Base-by-base conservation (phyloP, 2,888 invertebrate genomes). In the Fabriciana adippe region DNA sequence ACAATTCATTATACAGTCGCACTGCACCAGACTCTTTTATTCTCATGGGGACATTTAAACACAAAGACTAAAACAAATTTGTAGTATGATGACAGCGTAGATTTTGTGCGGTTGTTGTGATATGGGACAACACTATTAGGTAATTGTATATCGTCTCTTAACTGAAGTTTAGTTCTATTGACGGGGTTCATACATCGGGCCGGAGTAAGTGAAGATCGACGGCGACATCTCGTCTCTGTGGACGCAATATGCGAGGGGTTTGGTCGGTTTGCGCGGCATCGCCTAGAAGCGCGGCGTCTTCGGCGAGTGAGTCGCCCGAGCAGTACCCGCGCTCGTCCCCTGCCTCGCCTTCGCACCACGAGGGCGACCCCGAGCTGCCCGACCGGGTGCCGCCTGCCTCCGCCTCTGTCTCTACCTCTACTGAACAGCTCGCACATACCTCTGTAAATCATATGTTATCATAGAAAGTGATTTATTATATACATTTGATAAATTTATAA, bases 261-360 rank as follows among this genome's bases (percentile, higher is more conserved):
- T 80, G 86, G 56, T 81, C 80, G 21, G 76, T 70, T 59, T 70
- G 72, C 83, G 73, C 72, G n/a, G 79, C 77, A 66, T 83, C 88
- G 54, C 90, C 90, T 18, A 92, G 85, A 72, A 92, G 80, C 60
- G 92, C 92, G 6, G 92, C 86, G 76, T 92, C 91, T 75, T 87
- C 94, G 74, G 85, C 94, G 79, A 90, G 83, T 61, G 93, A 93
- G 81, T 93, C 93, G 1, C 88, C 93, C 65, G 93, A 93, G 56
- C 93, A 94, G 74, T 93, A 94, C 55, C 93, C 94, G 47, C 89
- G 85, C 78, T 89, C 90, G 71, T 88, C 89, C 11, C 84, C 93
- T 6, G 88, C 92, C 21, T 90, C 93, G 55, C 93, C 94, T 69
- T 94, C 94, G 72, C 94, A 93, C 93, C 88, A 93, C 75, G 84